A percentile compares a stretch with the other conserved stretches of the same genome.
Evolutionary conservation across 35 echinoderm and acorn worm genomes (phyloP).

Genomic region (Apostichopus parvimensis): DNA sequence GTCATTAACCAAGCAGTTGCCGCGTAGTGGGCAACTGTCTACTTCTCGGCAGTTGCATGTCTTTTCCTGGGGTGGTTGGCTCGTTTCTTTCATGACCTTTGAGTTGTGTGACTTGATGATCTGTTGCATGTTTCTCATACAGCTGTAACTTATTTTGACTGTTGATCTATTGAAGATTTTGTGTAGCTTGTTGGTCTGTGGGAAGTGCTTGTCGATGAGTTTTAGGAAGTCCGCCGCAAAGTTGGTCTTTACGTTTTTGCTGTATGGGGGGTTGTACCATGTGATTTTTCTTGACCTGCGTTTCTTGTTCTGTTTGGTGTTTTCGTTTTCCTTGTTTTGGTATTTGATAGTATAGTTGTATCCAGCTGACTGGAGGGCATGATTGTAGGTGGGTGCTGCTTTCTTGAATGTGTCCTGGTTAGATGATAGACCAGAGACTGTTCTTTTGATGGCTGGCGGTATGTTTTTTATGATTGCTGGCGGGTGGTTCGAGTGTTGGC

Average conservation of each 20-base stretch:
- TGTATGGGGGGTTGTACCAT: slow-evolving; percentile 66
- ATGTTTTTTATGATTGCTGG: neutral
- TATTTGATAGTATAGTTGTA: neutral
- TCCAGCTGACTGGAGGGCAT: slow-evolving; percentile 7
- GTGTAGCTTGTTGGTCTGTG: neutral
- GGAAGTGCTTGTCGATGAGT: slow-evolving; percentile 49
- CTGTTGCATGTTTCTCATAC: neutral
- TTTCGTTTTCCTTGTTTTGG: neutral
- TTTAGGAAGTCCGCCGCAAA: too few relatives aligned
- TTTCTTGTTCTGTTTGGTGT: neutral
- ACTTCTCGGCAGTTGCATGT: too few relatives aligned
- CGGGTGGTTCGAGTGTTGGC: neutral
- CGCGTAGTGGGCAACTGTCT: too few relatives aligned
- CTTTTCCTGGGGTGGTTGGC: too few relatives aligned
- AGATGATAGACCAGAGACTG: neutral
- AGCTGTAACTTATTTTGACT: slow-evolving; percentile 14
- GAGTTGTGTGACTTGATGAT: too few relatives aligned
- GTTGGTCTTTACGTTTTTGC: neutral
- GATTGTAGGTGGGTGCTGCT: slow-evolving; percentile 5
- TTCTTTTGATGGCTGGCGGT: neutral
- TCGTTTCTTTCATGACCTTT: too few relatives aligned
- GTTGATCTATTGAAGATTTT: slow-evolving; percentile 27
- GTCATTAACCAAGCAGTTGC: too few relatives aligned
- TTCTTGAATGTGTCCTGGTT: slow-evolving; percentile 16
- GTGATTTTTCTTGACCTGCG: slow-evolving; percentile 23